A percentile compares a stretch with the other conserved stretches of the same genome.
These are phyloP conservation scores for Silurus lanzhouensis DNA, from an alignment of 2,797 vertebrate species.

Conservation along the genomic window DNA sequence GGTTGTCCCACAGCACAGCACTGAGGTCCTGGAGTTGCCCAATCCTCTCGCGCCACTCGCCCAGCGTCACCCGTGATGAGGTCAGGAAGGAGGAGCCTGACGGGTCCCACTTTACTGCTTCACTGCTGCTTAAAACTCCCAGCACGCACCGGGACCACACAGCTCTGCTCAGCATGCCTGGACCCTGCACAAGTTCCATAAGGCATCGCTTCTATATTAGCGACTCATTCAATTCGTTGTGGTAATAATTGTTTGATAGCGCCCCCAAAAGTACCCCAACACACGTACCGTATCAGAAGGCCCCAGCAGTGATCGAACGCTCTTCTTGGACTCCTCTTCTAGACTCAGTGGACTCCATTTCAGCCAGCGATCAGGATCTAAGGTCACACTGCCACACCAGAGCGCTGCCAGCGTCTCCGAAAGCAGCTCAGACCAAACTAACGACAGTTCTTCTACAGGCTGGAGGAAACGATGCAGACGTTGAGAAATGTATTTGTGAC, in stretches of 20 bases:
- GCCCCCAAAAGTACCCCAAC: neutral
- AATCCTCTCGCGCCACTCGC: conserved; percentile 86
- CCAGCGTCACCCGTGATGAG: conserved; percentile 83
- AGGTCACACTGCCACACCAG: conserved; percentile 87
- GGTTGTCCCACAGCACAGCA: conserved; percentile 86
- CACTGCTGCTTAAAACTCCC: conserved; percentile 84
- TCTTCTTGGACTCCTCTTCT: conserved; percentile 54
- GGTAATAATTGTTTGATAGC: neutral
- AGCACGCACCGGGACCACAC: conserved; percentile 89
- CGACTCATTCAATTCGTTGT: neutral
- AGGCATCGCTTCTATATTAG: neutral
- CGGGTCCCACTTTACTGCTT: conserved; percentile 76
- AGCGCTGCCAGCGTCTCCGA: conserved; percentile 79
- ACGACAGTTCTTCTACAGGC: conserved; percentile 77
- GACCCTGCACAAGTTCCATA: conserved; percentile 77
- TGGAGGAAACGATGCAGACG: conserved; percentile 53
- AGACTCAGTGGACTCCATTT: conserved; percentile 78
- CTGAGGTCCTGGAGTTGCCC: conserved; percentile 86
- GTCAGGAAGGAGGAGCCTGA: conserved; percentile 77
- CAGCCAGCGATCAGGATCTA: conserved; percentile 87
- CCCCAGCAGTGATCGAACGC: conserved; percentile 64
- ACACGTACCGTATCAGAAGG: conserved; percentile 63
- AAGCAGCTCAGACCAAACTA: conserved; percentile 86
- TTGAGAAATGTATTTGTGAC: neutral
- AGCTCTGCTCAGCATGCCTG: conserved; percentile 84